Evolutionary conservation across 53 echinoderm and acorn worm species (phyloP).

Genomic region (Crossaster papposus): DNA sequence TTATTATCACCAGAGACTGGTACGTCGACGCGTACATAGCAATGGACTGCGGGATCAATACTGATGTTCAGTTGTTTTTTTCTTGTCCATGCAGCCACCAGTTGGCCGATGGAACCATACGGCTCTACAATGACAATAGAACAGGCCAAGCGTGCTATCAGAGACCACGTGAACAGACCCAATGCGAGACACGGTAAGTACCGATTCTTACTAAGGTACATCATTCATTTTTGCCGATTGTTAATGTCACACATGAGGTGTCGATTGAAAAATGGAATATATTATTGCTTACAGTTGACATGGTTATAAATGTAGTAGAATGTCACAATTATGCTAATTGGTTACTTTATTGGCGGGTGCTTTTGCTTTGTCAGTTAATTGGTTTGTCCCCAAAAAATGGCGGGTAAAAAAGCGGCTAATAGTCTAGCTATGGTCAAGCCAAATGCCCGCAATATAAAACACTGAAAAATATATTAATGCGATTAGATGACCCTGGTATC

Average conservation of each 20-base stretch:
- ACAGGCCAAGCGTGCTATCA: conserved; percentile 55
- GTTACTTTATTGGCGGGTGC: no score
- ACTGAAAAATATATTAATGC: background rate
- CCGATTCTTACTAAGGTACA: background rate
- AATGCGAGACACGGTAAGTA: conserved; percentile 53
- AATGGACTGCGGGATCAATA: no score
- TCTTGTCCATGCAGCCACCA: conserved; percentile 18
- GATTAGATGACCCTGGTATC: background rate
- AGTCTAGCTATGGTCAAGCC: background rate
- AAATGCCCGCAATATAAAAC: background rate
- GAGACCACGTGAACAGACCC: conserved; percentile 49
- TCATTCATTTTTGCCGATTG: background rate
- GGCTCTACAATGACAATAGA: conserved; percentile 51
- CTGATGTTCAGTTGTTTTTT: background rate
- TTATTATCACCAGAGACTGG: background rate
- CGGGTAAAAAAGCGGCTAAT: no score
- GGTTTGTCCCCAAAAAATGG: no score
- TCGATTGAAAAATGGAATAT: no score
- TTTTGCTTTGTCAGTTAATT: no score
- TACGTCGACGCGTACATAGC: no score
- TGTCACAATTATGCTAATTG: no score
- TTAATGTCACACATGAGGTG: background rate
- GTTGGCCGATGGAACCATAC: conserved; percentile 34
- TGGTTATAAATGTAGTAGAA: no score
- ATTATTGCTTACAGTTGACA: no score